phyloP scores from a whole-genome alignment of 2,888 invertebrate species.

The Oscheius sp. region DNA sequence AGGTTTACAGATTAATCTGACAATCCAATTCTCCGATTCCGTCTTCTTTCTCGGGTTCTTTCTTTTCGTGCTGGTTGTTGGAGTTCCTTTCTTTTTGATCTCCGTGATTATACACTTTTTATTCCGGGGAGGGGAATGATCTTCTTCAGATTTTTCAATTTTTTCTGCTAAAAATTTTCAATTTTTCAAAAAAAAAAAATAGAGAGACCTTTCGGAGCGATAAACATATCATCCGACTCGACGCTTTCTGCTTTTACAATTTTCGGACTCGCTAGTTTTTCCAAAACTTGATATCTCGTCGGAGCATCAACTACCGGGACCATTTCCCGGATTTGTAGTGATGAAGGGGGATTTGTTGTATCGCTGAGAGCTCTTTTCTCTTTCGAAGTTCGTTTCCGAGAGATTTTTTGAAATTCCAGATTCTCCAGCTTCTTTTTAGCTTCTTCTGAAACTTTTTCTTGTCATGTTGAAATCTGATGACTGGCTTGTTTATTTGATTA shows the following conservation, averaged over 20 bases:
- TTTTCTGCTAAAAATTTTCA: slow-evolving; percentile 17
- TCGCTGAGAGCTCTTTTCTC: slow-evolving; percentile 28
- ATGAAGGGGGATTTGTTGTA: background rate
- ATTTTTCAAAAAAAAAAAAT: background rate
- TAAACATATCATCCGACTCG: slow-evolving; percentile 18
- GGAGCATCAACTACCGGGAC: slow-evolving; percentile 35
- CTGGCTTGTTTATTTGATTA: too few relatives aligned
- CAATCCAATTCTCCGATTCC: slow-evolving; percentile 12
- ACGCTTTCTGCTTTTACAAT: slow-evolving; percentile 23
- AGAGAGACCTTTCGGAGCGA: slow-evolving; percentile 5
- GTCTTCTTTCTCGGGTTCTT: slow-evolving; percentile 9
- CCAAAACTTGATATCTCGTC: slow-evolving; percentile 44
- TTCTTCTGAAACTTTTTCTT: slow-evolving; percentile 34
- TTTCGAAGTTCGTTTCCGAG: slow-evolving; percentile 31
- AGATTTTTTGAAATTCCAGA: slow-evolving; percentile 44
- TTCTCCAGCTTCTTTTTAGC: slow-evolving; percentile 31
- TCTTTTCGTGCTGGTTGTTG: slow-evolving; percentile 6
- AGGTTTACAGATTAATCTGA: slow-evolving; percentile 13
- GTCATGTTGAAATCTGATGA: too few relatives aligned
- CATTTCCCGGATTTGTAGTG: slow-evolving; percentile 26
- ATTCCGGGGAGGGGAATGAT: slow-evolving; percentile 15
- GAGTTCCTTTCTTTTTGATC: slow-evolving; percentile 5
- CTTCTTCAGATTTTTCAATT: slow-evolving; percentile 1
- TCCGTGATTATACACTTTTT: slow-evolving; percentile 1
- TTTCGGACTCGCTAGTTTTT: slow-evolving; percentile 32